Conservation (phyloP, 2,888 invertebrate species). For the Parnassius orleans region DNA sequence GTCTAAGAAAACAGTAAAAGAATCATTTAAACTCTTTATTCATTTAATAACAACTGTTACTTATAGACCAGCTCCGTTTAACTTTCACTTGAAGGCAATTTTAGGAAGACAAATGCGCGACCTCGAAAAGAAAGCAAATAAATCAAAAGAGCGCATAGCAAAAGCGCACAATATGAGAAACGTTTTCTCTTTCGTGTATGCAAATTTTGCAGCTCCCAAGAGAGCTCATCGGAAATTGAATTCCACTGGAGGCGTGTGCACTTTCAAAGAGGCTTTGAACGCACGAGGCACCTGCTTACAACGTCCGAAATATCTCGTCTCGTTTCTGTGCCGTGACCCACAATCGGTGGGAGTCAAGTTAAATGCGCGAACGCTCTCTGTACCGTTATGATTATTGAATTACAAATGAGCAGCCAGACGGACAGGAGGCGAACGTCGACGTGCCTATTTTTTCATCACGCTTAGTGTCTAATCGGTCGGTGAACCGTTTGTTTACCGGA, state of each 20-base stretch:
- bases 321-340: conserved; percentile 61
- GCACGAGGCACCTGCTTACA: conserved; percentile 29
- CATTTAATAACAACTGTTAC: conserved; percentile 45
- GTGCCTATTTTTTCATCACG: conserved; percentile 50
- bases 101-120: conserved; percentile 58
- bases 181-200: conserved; percentile 63
- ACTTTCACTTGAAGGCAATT: conserved; percentile 67
- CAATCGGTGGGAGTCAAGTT: conserved; percentile 52
- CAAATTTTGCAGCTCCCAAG: conserved; percentile 37
- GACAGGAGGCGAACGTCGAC: conserved; percentile 42
- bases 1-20: conserved; percentile 13
- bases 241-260: conserved; percentile 19
- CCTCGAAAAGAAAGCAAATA: conserved; percentile 66
- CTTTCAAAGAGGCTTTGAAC: conserved; percentile 19
- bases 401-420: conserved; percentile 62
- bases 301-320: conserved; percentile 44
- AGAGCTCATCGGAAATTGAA: conserved; percentile 20
- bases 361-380: conserved; percentile 60
- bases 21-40: conserved; percentile 11
- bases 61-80: conserved; percentile 48
- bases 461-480: conserved; percentile 71
- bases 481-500: conserved; percentile 79
- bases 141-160: conserved; percentile 54
- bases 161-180: conserved; percentile 42
- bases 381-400: conserved; percentile 75